Evolutionary conservation across 2,113 vertebrate species (phyloP).

Genomic region (Notothenia coriiceps): DNA sequence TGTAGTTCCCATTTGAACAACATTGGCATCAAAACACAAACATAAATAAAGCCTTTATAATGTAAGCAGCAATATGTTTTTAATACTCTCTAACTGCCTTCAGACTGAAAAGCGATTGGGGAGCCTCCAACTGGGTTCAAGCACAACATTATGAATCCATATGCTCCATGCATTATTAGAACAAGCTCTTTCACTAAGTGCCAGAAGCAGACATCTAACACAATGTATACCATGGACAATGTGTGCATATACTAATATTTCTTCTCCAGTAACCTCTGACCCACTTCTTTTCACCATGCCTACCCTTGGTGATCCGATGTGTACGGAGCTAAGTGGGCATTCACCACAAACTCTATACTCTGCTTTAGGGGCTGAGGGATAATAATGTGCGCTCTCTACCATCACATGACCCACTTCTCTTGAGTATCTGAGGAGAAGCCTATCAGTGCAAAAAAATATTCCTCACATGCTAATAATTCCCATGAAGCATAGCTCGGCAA

Average conservation of each 20-base stretch:
- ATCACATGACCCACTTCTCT: conserved; percentile 68
- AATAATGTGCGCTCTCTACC: conserved; percentile 54
- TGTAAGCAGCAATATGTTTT: conserved; percentile 56
- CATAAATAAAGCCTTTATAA: conserved; percentile 42
- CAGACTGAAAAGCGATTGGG: conserved; percentile 14
- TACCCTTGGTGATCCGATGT: conserved; percentile 41
- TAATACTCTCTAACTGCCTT: conserved; percentile 34
- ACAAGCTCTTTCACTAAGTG: conserved; percentile 3
- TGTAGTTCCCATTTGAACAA: background rate
- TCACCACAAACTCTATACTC: conserved; percentile 20
- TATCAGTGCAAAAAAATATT: background rate
- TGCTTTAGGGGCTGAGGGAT: conserved; percentile 36
- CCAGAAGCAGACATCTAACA: conserved; percentile 17
- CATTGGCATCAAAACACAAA: conserved; percentile 9
- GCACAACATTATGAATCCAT: conserved; percentile 31
- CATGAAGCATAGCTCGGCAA: conserved; percentile 20
- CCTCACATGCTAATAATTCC: conserved; percentile 33
- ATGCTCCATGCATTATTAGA: conserved; percentile 40
- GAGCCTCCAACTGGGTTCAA: conserved; percentile 10
- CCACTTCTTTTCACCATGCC: conserved; percentile 53
- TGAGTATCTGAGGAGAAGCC: conserved; percentile 39
- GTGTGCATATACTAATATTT: conserved; percentile 6
- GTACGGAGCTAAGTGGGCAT: conserved; percentile 61
- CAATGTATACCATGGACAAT: background rate
- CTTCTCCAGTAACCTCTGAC: conserved; percentile 49